Conservation (phyloP, 2,797 vertebrate genomes). For the Holocentrus rufus region DNA sequence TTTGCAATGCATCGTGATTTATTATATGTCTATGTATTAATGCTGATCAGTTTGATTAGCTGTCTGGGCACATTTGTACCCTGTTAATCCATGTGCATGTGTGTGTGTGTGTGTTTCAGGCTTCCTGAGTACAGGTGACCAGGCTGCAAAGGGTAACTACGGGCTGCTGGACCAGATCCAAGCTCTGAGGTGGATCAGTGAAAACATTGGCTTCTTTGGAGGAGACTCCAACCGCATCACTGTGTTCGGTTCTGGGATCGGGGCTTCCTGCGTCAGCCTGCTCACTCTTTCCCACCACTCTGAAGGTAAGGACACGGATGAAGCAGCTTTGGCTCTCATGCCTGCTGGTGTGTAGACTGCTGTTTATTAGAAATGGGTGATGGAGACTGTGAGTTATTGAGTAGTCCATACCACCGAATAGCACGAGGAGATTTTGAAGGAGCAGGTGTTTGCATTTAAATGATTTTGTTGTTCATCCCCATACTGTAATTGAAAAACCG, state of each 20-base stretch:
- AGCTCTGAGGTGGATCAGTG: constrained; percentile 97
- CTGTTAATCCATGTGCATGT: constrained; percentile 17
- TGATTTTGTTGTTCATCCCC: constrained; percentile 38
- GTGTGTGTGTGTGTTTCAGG: constrained; percentile 76
- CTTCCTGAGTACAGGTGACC: constrained; percentile 97
- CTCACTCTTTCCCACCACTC: constrained; percentile 98
- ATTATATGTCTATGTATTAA: not conserved
- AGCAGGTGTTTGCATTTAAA: constrained; percentile 67
- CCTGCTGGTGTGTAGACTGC: constrained; percentile 49
- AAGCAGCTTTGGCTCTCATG: constrained; percentile 36
- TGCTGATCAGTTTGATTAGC: not conserved
- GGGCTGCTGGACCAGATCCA: constrained; percentile 98
- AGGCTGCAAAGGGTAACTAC: constrained; percentile 98
- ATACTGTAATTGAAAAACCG: constrained; percentile 49
- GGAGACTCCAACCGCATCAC: constrained; percentile 97
- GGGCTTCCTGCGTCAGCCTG: constrained; percentile 97
- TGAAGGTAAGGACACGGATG: constrained; percentile 86
- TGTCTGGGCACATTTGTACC: constrained; percentile 8
- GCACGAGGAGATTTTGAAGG: constrained; percentile 44
- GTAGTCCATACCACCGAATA: constrained; percentile 52
- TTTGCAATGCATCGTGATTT: not conserved
- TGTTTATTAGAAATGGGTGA: constrained; percentile 53
- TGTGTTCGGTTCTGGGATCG: constrained; percentile 97
- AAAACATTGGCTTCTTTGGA: constrained; percentile 98
- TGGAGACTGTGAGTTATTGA: constrained; percentile 52